Percentiles rank a stretch among this genome's conserved stretches.
Conservation (phyloP, 2,113 vertebrate genomes). For the Parotia lawesii region DNA sequence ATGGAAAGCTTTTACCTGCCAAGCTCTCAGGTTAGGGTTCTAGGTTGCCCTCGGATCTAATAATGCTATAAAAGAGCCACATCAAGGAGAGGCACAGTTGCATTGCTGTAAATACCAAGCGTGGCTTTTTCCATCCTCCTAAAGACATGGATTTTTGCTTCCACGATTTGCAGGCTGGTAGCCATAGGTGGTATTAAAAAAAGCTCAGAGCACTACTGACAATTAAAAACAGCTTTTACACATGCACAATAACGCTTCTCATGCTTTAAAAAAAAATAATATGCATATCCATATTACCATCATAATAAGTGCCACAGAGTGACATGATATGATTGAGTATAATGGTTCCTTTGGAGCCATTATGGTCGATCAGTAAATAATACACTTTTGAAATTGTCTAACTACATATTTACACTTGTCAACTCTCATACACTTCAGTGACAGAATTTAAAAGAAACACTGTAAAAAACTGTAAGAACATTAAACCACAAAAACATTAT, state of each 20-base stretch:
- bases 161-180: constrained; percentile 5
- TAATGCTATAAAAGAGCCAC: neutral
- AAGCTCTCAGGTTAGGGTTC: constrained; percentile 27
- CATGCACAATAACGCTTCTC: constrained; percentile 65
- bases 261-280: constrained; percentile 65
- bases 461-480: constrained; percentile 55
- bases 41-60: neutral
- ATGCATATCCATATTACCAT: constrained; percentile 75
- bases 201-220: constrained; percentile 60
- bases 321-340: constrained; percentile 75
- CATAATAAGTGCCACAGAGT: constrained; percentile 69
- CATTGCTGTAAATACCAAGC: neutral
- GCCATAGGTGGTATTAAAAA: constrained; percentile 44
- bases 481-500: constrained; percentile 55
- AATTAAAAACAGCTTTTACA: constrained; percentile 69
- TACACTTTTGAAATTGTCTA: constrained; percentile 76
- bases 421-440: constrained; percentile 67
- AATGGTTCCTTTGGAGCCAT: constrained; percentile 72
- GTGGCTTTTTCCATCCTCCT: neutral
- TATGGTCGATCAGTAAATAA: constrained; percentile 79
- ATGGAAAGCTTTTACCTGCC: constrained; percentile 51
- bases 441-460: constrained; percentile 75
- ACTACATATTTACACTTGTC: constrained; percentile 79
- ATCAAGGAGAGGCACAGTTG: neutral
- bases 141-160: neutral